Conservation (phyloP, 2,797 vertebrate genomes). For the Hippopotamyrus pictus region DNA sequence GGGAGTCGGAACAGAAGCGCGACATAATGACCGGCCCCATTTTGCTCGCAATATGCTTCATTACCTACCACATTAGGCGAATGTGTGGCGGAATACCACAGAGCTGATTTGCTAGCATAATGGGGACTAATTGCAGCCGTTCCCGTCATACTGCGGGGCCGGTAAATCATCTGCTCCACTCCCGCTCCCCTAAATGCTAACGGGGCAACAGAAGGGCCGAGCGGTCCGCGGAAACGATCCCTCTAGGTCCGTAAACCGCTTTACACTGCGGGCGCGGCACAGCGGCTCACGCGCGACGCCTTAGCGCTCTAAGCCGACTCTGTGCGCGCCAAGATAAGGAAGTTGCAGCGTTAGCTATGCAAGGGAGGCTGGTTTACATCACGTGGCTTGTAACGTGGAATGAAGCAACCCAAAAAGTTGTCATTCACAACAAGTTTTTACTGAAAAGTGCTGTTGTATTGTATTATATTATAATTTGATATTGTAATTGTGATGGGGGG, state of each 20-base stretch:
- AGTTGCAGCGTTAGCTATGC: background rate
- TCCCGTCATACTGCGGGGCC: constrained; percentile 46
- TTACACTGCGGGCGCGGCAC: background rate
- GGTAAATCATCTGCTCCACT: constrained; percentile 40
- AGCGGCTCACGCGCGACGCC: background rate
- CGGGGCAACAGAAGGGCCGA: background rate
- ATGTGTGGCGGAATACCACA: constrained; percentile 42
- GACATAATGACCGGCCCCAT: constrained; percentile 30
- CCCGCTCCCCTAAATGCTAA: constrained; percentile 19
- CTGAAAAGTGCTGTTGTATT: background rate
- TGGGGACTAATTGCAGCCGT: constrained; percentile 54
- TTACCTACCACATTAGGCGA: constrained; percentile 47
- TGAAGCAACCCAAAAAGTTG: background rate
- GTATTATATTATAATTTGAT: background rate
- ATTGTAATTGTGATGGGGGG: background rate
- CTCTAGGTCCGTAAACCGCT: background rate
- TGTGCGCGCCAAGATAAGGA: background rate
- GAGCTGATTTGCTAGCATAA: constrained; percentile 52
- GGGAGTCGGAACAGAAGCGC: background rate
- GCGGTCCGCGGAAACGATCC: background rate
- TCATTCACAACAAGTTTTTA: background rate
- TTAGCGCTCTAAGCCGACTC: background rate
- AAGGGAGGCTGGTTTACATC: background rate
- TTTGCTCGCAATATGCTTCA: constrained; percentile 44
- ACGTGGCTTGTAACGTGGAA: background rate